Conservation (phyloP, 2,797 vertebrate genomes). For the Gallinago stenura region DNA sequence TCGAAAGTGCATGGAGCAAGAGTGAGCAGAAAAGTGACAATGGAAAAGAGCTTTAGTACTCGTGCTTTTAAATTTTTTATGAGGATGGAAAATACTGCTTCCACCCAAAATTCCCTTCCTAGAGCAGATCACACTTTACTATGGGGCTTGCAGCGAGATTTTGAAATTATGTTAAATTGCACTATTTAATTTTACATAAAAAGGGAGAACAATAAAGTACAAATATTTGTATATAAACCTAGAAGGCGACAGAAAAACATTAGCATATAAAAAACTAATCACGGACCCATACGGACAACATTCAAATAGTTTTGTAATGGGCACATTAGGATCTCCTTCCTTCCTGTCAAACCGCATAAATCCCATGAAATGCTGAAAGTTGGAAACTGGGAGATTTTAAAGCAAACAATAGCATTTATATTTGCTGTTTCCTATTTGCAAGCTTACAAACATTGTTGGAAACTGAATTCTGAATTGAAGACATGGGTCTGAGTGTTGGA, state of each 20-base stretch:
- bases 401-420: background rate
- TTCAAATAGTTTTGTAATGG: background rate
- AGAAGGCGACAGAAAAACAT: background rate
- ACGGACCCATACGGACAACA: background rate
- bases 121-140: background rate
- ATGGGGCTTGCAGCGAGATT: background rate
- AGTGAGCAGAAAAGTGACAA: background rate
- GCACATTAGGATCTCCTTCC: background rate
- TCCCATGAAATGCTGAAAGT: background rate
- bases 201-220: background rate
- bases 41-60: background rate
- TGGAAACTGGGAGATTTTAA: background rate
- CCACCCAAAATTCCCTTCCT: background rate
- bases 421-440: background rate
- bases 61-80: background rate
- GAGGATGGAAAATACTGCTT: background rate
- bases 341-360: background rate
- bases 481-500: background rate
- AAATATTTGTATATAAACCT: background rate
- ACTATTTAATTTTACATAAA: background rate
- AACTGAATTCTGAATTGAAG: background rate
- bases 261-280: background rate
- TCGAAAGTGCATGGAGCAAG: background rate
- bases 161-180: background rate
- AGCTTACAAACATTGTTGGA: background rate